Percentiles rank a stretch among this genome's conserved stretches.
These are phyloP conservation scores for Agapetus fuscipes DNA, from an alignment of 2,888 invertebrate species.

Conservation along the genomic window DNA sequence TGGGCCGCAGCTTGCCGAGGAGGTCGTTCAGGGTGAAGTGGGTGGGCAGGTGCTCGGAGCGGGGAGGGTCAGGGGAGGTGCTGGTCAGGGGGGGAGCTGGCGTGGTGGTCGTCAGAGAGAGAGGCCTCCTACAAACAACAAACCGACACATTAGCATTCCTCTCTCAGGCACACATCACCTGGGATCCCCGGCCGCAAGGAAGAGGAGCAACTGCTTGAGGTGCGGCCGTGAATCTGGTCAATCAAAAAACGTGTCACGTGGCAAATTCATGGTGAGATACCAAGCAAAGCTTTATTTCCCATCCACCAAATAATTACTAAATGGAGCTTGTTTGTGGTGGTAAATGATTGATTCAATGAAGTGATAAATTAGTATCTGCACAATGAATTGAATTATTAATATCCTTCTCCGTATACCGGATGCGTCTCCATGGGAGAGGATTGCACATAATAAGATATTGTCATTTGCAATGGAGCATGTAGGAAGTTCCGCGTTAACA, in stretches of 20 bases:
- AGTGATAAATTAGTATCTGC: neutral
- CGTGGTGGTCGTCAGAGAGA: constrained; percentile 48
- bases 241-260: constrained; percentile 10
- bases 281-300: constrained; percentile 52
- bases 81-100: constrained; percentile 46
- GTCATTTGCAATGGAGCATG: too few relatives aligned
- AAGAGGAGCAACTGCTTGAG: too few relatives aligned
- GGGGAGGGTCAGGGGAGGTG: constrained; percentile 46
- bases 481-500: too few relatives aligned
- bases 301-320: constrained; percentile 47
- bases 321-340: constrained; percentile 1
- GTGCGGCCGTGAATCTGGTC: constrained; percentile 9
- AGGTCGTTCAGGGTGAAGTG: constrained; percentile 46
- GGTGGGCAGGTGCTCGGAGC: constrained; percentile 44
- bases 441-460: too few relatives aligned
- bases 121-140: constrained; percentile 38
- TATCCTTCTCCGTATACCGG: neutral
- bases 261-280: constrained; percentile 36
- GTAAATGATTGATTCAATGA: neutral
- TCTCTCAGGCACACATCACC: too few relatives aligned
- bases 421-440: too few relatives aligned
- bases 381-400: neutral
- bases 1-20: constrained; percentile 45
- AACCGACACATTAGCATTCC: too few relatives aligned
- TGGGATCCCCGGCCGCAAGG: too few relatives aligned